Base-by-base conservation (phyloP, 2,113 vertebrate species). In the Fulmarus glacialis region DNA sequence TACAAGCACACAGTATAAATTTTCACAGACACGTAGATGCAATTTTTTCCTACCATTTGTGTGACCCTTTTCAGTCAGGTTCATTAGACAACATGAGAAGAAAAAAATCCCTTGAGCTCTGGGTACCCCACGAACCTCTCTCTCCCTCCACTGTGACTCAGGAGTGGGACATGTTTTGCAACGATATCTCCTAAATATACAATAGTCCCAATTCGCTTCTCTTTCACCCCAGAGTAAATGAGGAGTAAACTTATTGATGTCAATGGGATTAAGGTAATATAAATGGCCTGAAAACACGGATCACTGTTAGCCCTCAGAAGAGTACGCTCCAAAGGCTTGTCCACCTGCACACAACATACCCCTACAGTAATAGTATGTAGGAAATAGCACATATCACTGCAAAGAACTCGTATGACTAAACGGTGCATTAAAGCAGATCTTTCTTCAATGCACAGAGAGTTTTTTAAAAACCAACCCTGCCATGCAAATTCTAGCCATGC, bases 181-280 rank as follows among this genome's bases (percentile, higher is more conserved):
- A 93, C 66, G 82, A 68, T 20, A 32, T 63, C 79, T 67, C 79
- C 75, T 81, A 89, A 86, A 95, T 23, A 82, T 26, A 80, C 82
- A 93, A 66, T 34, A 80, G 58, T 72, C 36, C 66, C 62, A 72
- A 48, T 62, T 79, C 4, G 9, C 81, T 95, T 79, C 72, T 92
- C 63, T 95, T 95, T 86, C 79, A 77, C 59, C n/a, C 43, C 68
- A 34, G 79, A 83, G 40, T 90, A 94, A 94, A 82, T 40, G 60
- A 96, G 62, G 66, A 97, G 71, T 94, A 90, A 95, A 94, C 5
- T 88, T 68, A 86, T 36, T 89, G 68, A 74, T 89, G 89, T 81
- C 72, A 90, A 67, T 89, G 63, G 78, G 90, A 94, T 95, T 94
- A 92, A 93, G 64, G 74, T 70, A 93, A 72, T 88, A 90, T 42